A percentile compares a stretch with the other conserved stretches of the same genome.
Conservation (phyloP, 1,140 invertebrate genomes). For the Yoshiicerus persimilis region DNA sequence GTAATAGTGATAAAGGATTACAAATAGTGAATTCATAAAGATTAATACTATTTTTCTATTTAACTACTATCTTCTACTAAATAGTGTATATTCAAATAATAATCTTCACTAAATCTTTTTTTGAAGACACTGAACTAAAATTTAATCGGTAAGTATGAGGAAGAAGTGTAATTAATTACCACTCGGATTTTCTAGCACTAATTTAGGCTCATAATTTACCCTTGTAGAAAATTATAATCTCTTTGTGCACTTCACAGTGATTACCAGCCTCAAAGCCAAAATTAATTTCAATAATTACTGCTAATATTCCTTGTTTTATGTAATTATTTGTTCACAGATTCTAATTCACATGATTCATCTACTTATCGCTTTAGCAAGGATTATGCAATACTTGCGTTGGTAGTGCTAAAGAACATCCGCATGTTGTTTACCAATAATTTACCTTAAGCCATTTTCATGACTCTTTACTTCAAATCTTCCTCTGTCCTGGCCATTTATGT, state of each 20-base stretch:
- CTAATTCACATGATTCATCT: not conserved
- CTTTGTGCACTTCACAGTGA: not conserved
- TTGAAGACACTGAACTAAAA: too few relatives aligned
- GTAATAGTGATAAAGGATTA: too few relatives aligned
- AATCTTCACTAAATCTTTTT: too few relatives aligned
- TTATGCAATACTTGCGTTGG: not conserved
- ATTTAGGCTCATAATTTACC: too few relatives aligned
- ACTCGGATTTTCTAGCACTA: not conserved
- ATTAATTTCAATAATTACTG: not conserved
- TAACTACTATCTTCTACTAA: too few relatives aligned
- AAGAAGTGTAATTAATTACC: not conserved
- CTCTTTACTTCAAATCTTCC: too few relatives aligned
- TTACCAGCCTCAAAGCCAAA: not conserved
- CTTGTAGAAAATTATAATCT: not conserved
- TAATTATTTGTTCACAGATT: not conserved
- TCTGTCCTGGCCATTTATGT: not conserved
- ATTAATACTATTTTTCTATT: too few relatives aligned
- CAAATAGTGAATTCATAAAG: too few relatives aligned
- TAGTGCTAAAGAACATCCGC: not conserved
- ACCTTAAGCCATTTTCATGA: not conserved
- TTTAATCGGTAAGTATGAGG: not conserved
- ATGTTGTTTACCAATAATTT: not conserved
- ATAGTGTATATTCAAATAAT: too few relatives aligned
- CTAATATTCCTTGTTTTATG: not conserved
- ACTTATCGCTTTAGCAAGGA: not conserved